Base-by-base conservation (phyloP, 2,888 invertebrate genomes). In the Abrostola triplasia region DNA sequence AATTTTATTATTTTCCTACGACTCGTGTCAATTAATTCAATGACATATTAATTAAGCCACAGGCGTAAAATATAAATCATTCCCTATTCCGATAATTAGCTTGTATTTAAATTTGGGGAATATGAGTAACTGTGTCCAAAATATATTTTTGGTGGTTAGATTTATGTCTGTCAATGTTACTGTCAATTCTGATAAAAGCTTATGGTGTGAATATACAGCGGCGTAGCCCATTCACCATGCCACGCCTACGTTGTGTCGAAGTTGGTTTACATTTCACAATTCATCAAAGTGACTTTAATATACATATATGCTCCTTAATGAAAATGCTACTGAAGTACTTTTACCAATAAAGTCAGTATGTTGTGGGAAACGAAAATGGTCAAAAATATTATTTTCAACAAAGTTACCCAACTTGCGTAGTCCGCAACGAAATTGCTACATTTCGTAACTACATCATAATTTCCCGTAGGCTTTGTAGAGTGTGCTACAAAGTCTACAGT, bases 41-140 rank as follows among this genome's bases (percentile, higher is more conserved):
- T 24, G 24, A 24, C 24, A 24, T 24, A 24, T 24, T 24, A 24
- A 24, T 24, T 47, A 8, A 13, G 24, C n/a, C 41, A 24, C 44
- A 47, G 40, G 12, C 13, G 37, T 38, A 13, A 24, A 10, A 24
- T 48, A 54, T 51, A 57, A 64, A 59, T 47, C 4, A 52, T 52
- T 49, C 40, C 12, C 0, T 8, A 42, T 55, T 40, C 41, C 47
- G 10, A 60, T 36, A 37, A 51, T 73, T 58, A n/a, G 5, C 13
- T 51, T 24, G 44, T 44, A 6, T 54, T 7, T 6, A 55, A 47
- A 37, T 55, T 37, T 11, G 37, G 13, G 10, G 36, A 58, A 42
- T 44, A 4, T 41, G 36, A 38, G 12, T 57, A 44, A 70, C 53
- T 61, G 35, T 10, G 24, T 12, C 5, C 10, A 5, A 38, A 36